Evolutionary conservation across 2,797 vertebrate species (phyloP), one percentile per base, ranked within the genome.

Genomic region (Molossus alvarezi): DNA sequence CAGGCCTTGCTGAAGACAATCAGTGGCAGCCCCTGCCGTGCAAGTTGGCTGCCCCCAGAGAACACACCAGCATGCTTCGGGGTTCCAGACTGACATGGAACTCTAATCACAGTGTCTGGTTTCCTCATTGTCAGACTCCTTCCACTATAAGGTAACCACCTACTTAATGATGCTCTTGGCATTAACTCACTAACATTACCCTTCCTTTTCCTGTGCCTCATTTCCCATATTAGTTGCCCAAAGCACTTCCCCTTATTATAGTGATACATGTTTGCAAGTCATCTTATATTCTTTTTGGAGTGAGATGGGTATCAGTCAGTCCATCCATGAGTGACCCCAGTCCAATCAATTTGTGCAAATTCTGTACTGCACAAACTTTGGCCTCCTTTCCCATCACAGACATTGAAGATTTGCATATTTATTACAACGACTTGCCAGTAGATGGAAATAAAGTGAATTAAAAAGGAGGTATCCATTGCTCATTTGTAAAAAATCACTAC

Each of bases 151-250:
- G 79, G 75, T 18, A 75, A 67, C 73, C 80, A 48, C 72, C 90
- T 95, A 57, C 10, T 41, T 97, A 96, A 95, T 93, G 80, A 93
- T 0, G 7, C 82, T 11, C 45, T 94, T 45, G 6, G 37, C 48
- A 41, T 87, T 14, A 15, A 51, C 27, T 53, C 71, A 72, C 17
- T 57, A 5, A 79, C 1, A 6, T 72, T 45, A 2, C 93, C 86
- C 93, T 95, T 81, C 88, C 84, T 88, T 48, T 82, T 88, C 58
- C 10, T 21, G 15, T 5, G 37, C 67, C 65, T 75, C 58, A 17
- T 53, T 27, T 41, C 45, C 62, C 10, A 67, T n/a, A 67, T 67
- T 9, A 33, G 65, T n/a, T 37, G n/a, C 65, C 65, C n/a, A 76
- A 92, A 69, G 23, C 7, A 12, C 55, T 89, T 93, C 87, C 27